Conservation (phyloP, 2,113 vertebrate species). For the Rhipidura dahli region DNA sequence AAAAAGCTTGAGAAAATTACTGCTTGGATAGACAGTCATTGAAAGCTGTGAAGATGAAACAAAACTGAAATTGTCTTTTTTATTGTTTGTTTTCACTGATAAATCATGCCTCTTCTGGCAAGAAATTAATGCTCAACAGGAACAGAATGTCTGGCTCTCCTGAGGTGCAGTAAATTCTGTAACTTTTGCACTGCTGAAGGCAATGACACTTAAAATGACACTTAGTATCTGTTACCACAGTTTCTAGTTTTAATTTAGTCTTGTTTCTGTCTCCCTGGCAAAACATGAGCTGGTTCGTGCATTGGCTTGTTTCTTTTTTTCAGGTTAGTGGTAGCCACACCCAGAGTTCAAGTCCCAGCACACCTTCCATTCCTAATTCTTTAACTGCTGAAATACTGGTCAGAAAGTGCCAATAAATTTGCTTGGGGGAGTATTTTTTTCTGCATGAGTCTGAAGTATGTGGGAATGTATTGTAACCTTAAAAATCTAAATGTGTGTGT, state of each 20-base stretch:
- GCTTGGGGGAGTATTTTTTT: background rate
- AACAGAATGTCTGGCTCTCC: background rate
- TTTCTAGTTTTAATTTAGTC: background rate
- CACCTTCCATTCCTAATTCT: background rate
- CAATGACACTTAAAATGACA: background rate
- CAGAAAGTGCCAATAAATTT: background rate
- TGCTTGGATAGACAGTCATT: background rate
- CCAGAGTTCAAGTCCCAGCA: background rate
- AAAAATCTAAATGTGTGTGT: background rate
- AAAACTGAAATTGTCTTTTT: background rate
- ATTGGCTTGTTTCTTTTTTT: slow-evolving; percentile 2
- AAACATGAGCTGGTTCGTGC: background rate
- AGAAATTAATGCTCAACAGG: background rate
- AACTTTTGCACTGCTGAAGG: background rate
- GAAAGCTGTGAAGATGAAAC: background rate
- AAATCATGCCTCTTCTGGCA: background rate
- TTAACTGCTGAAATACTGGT: background rate
- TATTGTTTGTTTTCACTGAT: background rate
- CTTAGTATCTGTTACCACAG: background rate
- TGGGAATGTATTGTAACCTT: background rate
- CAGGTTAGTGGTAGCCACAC: background rate
- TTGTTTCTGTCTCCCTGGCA: background rate
- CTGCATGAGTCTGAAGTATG: background rate
- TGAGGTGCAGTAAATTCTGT: background rate
- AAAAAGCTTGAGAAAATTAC: background rate